These are phyloP conservation scores for Steromphala cineraria DNA, from an alignment of 2,888 invertebrate species.

Conservation along the genomic window DNA sequence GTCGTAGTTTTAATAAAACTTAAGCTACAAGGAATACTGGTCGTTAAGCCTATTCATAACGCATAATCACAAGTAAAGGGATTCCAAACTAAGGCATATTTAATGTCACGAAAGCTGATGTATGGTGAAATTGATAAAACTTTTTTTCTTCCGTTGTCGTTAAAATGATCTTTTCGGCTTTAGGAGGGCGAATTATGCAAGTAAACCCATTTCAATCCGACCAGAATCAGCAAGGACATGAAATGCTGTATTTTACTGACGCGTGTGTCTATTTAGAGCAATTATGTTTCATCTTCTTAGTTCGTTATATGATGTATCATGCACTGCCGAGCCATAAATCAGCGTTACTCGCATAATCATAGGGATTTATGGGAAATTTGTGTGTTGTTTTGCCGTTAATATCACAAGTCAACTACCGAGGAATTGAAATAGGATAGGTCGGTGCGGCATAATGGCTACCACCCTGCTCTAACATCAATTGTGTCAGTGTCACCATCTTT, in stretches of 20 bases:
- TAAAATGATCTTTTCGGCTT: constrained; percentile 1
- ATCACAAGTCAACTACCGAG: background rate
- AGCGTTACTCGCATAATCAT: constrained; percentile 30
- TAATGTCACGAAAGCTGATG: background rate
- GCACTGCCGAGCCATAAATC: constrained; percentile 2
- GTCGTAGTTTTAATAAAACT: background rate
- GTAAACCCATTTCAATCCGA: background rate
- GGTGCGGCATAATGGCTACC: background rate
- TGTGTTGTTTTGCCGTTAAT: constrained; percentile 24
- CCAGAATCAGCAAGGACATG: background rate
- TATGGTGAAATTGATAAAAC: constrained; percentile 7
- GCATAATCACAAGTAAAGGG: background rate
- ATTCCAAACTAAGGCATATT: background rate
- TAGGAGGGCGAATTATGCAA: background rate
- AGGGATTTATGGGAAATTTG: constrained; percentile 36
- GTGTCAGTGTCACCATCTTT: background rate
- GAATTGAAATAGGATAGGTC: constrained; percentile 9
- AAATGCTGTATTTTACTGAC: background rate
- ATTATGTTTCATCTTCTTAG: constrained; percentile 21
- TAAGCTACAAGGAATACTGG: background rate
- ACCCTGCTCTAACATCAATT: background rate
- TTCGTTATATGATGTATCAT: constrained; percentile 15
- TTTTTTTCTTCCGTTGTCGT: background rate
- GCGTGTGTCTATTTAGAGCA: constrained; percentile 5
- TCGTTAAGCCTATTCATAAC: constrained; percentile 1